Evolutionary conservation across 1,140 invertebrate genomes (phyloP).

Genomic region (Eumeta japonica): DNA sequence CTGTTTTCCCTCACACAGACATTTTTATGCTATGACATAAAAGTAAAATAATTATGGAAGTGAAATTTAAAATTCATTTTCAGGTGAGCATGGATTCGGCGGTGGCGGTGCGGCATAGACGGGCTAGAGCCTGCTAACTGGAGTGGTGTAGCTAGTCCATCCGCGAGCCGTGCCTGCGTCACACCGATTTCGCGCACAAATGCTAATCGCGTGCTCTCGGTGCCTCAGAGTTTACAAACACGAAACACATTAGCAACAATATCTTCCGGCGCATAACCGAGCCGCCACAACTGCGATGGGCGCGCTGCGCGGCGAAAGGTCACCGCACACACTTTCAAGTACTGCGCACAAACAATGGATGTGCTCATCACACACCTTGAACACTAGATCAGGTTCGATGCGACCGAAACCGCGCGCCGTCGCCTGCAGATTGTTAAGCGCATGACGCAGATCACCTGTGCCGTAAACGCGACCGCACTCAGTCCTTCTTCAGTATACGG

Average conservation of each 20-base stretch:
- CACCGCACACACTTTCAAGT: no score
- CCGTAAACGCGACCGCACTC: conserved; percentile 96
- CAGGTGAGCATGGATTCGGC: no score
- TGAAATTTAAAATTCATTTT: no score
- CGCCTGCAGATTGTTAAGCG: conserved; percentile 97
- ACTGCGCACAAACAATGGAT: conserved; percentile 93
- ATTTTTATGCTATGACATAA: no score
- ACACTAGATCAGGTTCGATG: conserved; percentile 94
- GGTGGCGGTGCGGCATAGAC: no score
- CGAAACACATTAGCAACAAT: conserved; percentile 94
- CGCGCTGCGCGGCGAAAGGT: no score
- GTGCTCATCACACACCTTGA: conserved; percentile 99
- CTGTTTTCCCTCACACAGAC: no score
- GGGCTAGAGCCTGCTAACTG: conserved; percentile 86
- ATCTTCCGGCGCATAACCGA: conserved; percentile 95
- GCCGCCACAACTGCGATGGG: conserved; percentile 84
- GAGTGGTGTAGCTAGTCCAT: conserved; percentile 83
- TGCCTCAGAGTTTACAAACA: conserved; percentile 82
- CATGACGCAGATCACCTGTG: conserved; percentile 98
- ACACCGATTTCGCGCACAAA: conserved; percentile 94
- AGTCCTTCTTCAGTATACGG: conserved; percentile 91
- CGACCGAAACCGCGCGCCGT: conserved; percentile 92
- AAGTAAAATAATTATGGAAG: no score
- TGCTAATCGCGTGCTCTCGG: conserved; percentile 80
- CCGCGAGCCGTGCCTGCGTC: conserved; percentile 87